Conservation (phyloP, 2,797 vertebrate species). For the Gallinago stenura region DNA sequence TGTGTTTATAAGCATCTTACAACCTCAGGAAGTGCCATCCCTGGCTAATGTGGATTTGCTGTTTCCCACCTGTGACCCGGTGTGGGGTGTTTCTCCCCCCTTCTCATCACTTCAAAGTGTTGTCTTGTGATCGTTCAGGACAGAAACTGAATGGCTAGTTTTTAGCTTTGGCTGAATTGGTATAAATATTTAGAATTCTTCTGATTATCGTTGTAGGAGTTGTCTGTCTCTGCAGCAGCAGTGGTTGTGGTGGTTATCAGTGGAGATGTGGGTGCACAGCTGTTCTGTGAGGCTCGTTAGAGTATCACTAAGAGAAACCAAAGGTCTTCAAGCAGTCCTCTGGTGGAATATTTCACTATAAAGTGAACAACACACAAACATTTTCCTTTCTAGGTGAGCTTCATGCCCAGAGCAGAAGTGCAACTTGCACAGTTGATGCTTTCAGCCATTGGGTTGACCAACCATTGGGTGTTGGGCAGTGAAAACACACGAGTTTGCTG, state of each 20-base stretch:
- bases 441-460: not conserved
- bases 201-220: not conserved
- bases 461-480: not conserved
- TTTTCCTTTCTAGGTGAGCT: not conserved
- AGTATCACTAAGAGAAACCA: not conserved
- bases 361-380: not conserved
- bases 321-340: not conserved
- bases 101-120: not conserved
- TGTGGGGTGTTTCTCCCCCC: not conserved
- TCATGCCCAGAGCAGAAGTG: not conserved
- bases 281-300: too few species aligned
- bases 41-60: not conserved
- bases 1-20: rapidly evolving
- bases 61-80: rapidly evolving
- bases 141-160: not conserved
- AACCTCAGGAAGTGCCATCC: not conserved
- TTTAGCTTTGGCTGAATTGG: not conserved
- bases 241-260: not conserved
- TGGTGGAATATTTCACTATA: not conserved
- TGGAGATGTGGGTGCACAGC: not conserved
- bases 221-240: not conserved
- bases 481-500: too few species aligned
- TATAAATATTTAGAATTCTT: not conserved
- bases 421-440: rapidly evolving
- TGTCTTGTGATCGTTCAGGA: not conserved